Base-by-base conservation (phyloP, 2,113 vertebrate species). In the Corythornis madagascariensis region DNA sequence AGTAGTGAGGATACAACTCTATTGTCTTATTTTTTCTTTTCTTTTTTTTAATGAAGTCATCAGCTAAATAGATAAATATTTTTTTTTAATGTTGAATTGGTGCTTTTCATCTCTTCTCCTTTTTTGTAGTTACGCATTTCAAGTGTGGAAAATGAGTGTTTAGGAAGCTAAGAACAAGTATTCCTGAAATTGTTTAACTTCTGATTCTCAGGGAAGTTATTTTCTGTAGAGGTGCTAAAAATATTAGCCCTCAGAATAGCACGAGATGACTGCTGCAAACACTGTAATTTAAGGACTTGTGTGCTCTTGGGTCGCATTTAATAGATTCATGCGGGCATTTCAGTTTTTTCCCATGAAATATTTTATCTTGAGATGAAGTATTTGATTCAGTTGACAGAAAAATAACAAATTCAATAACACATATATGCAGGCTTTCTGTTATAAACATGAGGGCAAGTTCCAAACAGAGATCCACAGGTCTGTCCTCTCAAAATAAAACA, bases 221-320 rank as follows among this genome's bases (percentile, higher is more conserved):
- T 84, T 94, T 93, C 50, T 92, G 45, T 52, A 52, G 50, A 95
- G 43, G 72, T 91, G 74, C 61, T 94, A 95, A 96, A 96, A 96
- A 94, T 95, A 94, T 48, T 81, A 16, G 42, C 48, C 60, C 75
- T 93, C 80, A 91, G 95, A 96, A 95, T 22, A 92, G 43, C 53
- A 64, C 0, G 18, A 92, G 31, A 56, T 87, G 83, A 77, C 57
- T 66, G n/a, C 87, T 94, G 50, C 56, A 75, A 84, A 90, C 19
- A 80, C 43, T 57, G 82, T 91, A 91, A 96, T 97, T 94, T 92
- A 83, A 92, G 59, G 65, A 79, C 28, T 52, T 45, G 6, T 2
- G 1, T 56, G 48, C 52, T 91, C 75, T 80, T 48, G 57, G 82
- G 89, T 94, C 28, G 3, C 25, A 18, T 91, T 93, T 50, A 73